Percentiles rank a stretch among this genome's conserved stretches.
phyloP scores from a whole-genome alignment of 2,888 invertebrate genomes.

The Tiliacea citrago region DNA sequence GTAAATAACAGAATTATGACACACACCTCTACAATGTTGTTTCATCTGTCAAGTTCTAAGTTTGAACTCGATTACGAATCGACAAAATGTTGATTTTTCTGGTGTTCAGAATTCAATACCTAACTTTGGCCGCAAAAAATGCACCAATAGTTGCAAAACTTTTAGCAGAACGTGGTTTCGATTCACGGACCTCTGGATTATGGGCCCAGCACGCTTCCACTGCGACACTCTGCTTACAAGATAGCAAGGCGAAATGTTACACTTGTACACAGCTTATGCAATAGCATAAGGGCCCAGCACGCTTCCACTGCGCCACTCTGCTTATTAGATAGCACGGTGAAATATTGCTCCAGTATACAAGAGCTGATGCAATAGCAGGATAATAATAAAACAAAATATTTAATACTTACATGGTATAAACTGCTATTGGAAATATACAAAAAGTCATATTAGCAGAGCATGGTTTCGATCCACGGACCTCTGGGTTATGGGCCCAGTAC shows the following conservation, averaged over 20 bases:
- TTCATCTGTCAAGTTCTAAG: constrained; percentile 19
- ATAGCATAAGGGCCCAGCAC: constrained; percentile 94
- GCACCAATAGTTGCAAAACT: constrained; percentile 83
- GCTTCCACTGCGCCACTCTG: constrained; percentile 96
- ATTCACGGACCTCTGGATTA: constrained; percentile 97
- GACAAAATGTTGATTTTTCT: neutral
- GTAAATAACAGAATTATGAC: constrained; percentile 47
- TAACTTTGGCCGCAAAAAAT: neutral
- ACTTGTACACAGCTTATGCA: neutral
- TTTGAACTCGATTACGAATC: neutral
- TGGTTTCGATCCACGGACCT: constrained; percentile 97
- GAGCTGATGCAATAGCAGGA: neutral
- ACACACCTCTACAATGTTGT: constrained; percentile 13
- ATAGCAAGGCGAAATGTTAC: constrained; percentile 76
- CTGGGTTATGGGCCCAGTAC: constrained; percentile 97
- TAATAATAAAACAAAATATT: neutral
- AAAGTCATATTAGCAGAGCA: constrained; percentile 50
- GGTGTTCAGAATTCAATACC: neutral
- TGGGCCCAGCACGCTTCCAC: constrained; percentile 96
- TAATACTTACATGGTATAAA: neutral
- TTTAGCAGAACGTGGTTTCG: constrained; percentile 94
- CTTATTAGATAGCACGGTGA: constrained; percentile 73
- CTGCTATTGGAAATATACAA: neutral
- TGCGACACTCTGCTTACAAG: constrained; percentile 93
- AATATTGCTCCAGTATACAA: neutral